Percentiles rank a stretch among this genome's conserved stretches.
phyloP scores from a whole-genome alignment of 2,888 invertebrate species.

The Drosophila mimica region DNA sequence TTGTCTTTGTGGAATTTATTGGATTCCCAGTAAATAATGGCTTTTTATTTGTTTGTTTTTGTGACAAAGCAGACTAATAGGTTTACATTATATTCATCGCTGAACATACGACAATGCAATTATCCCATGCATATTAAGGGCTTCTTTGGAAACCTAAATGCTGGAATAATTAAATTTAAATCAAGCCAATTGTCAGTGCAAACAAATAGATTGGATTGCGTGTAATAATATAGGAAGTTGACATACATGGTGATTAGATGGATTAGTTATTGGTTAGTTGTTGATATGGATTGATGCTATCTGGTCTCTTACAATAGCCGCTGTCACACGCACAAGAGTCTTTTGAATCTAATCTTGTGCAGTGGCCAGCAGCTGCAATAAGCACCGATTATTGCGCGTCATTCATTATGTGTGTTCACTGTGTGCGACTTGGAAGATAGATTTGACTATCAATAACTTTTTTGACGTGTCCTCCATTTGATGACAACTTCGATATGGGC shows the following conservation, averaged over 20 bases:
- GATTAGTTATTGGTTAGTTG: too few species aligned
- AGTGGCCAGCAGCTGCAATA: slow-evolving; percentile 99
- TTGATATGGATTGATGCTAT: slow-evolving; percentile 53
- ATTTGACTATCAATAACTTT: slow-evolving; percentile 5
- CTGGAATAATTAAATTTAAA: background rate
- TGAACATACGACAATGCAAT: background rate
- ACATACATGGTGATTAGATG: too few species aligned
- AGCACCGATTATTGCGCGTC: slow-evolving; percentile 83
- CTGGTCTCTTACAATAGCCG: slow-evolving; percentile 94
- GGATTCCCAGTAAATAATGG: background rate
- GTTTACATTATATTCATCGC: background rate
- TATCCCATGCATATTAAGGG: background rate
- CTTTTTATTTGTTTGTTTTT: background rate
- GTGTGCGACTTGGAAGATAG: slow-evolving; percentile 6
- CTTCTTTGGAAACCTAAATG: background rate
- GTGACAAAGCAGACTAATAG: background rate
- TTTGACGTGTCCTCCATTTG: background rate
- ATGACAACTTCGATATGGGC: background rate
- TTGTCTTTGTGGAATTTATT: background rate
- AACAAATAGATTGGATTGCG: background rate
- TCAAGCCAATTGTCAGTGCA: background rate
- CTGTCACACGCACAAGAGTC: slow-evolving; percentile 99
- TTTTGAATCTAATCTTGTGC: slow-evolving; percentile 96
- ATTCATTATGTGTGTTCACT: slow-evolving; percentile 15
- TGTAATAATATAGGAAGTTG: background rate